phyloP scores from a whole-genome alignment of 2,888 invertebrate genomes.

The Arctia plantaginis region DNA sequence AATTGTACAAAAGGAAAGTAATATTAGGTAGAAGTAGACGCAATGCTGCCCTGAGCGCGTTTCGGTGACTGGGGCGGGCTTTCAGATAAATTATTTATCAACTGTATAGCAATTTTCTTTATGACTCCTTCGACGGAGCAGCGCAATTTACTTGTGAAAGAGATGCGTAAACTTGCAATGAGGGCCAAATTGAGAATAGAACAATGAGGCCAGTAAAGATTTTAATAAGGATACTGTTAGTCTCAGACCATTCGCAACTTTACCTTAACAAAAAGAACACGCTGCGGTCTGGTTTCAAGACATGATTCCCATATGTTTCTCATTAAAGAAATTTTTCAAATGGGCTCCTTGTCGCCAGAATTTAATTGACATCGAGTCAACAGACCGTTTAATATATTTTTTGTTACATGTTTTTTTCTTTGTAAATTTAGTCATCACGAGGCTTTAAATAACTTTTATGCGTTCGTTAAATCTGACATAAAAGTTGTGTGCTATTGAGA shows the following conservation, averaged over 20 bases:
- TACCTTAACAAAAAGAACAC: slow-evolving; percentile 44
- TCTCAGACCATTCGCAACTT: slow-evolving; percentile 42
- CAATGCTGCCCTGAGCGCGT: slow-evolving; percentile 78
- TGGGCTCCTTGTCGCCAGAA: slow-evolving; percentile 68
- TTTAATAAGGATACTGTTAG: slow-evolving; percentile 72
- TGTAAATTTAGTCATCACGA: slow-evolving; percentile 53
- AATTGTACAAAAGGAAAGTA: slow-evolving; percentile 87
- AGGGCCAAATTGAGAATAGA: slow-evolving; percentile 82
- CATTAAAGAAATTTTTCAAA: slow-evolving; percentile 71
- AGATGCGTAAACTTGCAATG: slow-evolving; percentile 86
- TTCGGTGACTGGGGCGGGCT: slow-evolving; percentile 86
- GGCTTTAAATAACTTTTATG: slow-evolving; percentile 51
- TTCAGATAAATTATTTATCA: slow-evolving; percentile 87
- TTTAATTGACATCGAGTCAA: slow-evolving; percentile 72
- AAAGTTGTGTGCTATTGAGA: slow-evolving; percentile 49
- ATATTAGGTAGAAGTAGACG: slow-evolving; percentile 83
- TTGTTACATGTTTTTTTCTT: slow-evolving; percentile 57
- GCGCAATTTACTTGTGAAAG: slow-evolving; percentile 85
- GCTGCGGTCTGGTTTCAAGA: slow-evolving; percentile 48
- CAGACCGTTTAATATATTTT: slow-evolving; percentile 63
- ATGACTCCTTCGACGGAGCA: slow-evolving; percentile 86
- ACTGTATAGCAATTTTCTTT: slow-evolving; percentile 87
- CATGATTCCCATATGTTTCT: slow-evolving; percentile 67
- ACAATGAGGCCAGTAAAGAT: slow-evolving; percentile 79
- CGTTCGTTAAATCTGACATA: slow-evolving; percentile 46